A percentile compares a stretch with the other conserved stretches of the same genome.
Conservation (phyloP, 2,888 invertebrate species). For the Synergus umbraculus region DNA sequence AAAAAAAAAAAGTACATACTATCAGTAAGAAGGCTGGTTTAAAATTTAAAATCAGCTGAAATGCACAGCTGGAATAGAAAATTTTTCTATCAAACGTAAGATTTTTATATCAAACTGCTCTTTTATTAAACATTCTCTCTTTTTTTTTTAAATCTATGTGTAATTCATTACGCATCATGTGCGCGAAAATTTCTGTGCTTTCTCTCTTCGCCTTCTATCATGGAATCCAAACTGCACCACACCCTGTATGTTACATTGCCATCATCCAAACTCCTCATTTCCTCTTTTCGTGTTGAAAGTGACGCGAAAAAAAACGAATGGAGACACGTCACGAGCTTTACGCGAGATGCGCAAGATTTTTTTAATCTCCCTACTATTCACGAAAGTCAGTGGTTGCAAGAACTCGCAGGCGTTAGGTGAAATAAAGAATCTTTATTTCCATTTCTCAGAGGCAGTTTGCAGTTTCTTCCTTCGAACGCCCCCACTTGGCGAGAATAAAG, state of each 20-base stretch:
- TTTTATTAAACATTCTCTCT: no score
- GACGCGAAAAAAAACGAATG: slow-evolving; percentile 51
- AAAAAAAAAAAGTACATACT: not conserved
- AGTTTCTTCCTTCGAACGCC: slow-evolving; percentile 56
- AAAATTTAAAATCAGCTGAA: no score
- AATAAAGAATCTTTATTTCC: slow-evolving; percentile 63
- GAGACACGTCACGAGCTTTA: slow-evolving; percentile 53
- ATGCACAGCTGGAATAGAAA: no score
- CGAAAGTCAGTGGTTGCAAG: slow-evolving; percentile 35
- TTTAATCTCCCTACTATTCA: slow-evolving; percentile 20
- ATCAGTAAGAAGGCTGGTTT: not conserved
- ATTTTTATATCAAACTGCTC: no score
- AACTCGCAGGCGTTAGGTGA: slow-evolving; percentile 42
- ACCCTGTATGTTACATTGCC: slow-evolving; percentile 3
- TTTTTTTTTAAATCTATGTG: not conserved
- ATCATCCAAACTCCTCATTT: slow-evolving; percentile 46
- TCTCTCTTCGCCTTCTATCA: slow-evolving; percentile 21
- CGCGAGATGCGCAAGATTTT: slow-evolving; percentile 19
- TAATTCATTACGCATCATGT: slow-evolving; percentile 24
- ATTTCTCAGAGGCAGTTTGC: slow-evolving; percentile 58
- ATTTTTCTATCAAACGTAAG: not conserved
- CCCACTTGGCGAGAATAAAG: slow-evolving; percentile 45
- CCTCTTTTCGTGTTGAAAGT: slow-evolving; percentile 44
- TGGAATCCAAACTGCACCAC: slow-evolving; percentile 26
- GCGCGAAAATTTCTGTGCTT: slow-evolving; percentile 23